Evolutionary conservation across 2,888 invertebrate species (phyloP), one percentile per base, ranked within the genome.

Genomic region (Drosophila aldrichi): DNA sequence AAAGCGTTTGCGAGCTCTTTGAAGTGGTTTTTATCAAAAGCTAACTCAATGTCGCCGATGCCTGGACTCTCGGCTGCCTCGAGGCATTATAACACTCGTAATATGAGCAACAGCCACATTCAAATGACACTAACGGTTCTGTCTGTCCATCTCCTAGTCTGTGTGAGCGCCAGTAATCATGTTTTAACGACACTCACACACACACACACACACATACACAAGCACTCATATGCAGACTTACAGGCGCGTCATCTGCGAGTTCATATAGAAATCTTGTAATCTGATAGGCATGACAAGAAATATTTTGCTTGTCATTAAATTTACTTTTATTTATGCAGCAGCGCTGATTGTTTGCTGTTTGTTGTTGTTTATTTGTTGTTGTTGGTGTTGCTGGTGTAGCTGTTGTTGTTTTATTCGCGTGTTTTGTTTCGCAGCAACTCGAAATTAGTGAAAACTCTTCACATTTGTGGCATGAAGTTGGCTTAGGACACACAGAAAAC

Each of bases 271-370:
- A 85, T 87, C 89, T 84, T 87, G 86, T 87, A 87, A 87, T 87
- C 89, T 88, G 86, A 87, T 87, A 87, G 86, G 87, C 89, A 87
- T 87, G 86, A 87, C 86, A 88, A 87, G 89, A 87, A 87, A 87
- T 87, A 87, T 88, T 83, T 87, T 88, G 89, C 89, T 84, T 87
- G 86, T 88, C 86, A 87, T 87, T 87, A 87, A 87, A 87, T 87
- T 87, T 88, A 87, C 89, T 87, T 88, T 88, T 88, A 87, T 87
- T 86, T 88, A 87, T 86, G 88, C 86, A 88, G 84, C 88, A 77
- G 68, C 73, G 82, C 72, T 85, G 85, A 88, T 84, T 82, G 82
- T 82, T 75, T 79, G 69, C 38, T 70, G 71, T 74, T 56, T 69
- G 64, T 22, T 74, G 68, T 46, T 72, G 55, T 48, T 49, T 78